Base-by-base conservation (phyloP, 2,797 vertebrate species). In the Gastrophryne carolinensis region DNA sequence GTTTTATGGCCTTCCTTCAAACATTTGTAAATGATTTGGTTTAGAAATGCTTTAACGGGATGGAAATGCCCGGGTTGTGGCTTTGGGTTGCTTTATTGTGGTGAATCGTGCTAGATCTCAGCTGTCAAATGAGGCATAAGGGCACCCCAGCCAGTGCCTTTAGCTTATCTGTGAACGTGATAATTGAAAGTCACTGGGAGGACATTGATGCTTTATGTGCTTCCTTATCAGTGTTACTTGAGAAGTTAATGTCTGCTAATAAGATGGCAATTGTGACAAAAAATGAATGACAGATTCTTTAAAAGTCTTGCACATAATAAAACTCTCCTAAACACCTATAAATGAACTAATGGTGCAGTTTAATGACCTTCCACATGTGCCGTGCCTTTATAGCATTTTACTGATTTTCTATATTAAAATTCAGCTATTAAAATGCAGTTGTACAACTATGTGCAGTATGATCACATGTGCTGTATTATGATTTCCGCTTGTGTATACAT, bases 161-260 rank as follows among this genome's bases (percentile, higher is more conserved):
- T 65, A 72, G 60, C 52, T 72, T 78, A 78, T 78, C 75, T 72
- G 32, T 65, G 60, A 65, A 78, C 23, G 19, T 78, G 75, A 78
- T 65, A 78, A 78, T 71, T 77, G 68, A 64, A 35, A 71, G 68
- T 65, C 63, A 78, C 67, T 65, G 27, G 60, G 57, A 71, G 75
- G 61, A 65, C 75, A 72, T 9, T 8, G 75, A 65, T 65, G 58
- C 24, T 71, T 77, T 72, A 72, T 66, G 53, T 66, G 61, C 30
- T 15, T 15, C 37, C 67, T 71, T 78, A 78, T 78, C 68, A 47
- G 68, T 78, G 75, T 65, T 71, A 39, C 12, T 29, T 78, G 67
- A 78, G 23, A 61, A 52, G 75, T 65, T 78, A 78, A 71, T 65
- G 75, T 72, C 75, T 32, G n/a, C 68, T 78, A 78, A 78, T 78